Base-by-base conservation (phyloP, 2,797 vertebrate species). In the Acanthurus tractus region DNA sequence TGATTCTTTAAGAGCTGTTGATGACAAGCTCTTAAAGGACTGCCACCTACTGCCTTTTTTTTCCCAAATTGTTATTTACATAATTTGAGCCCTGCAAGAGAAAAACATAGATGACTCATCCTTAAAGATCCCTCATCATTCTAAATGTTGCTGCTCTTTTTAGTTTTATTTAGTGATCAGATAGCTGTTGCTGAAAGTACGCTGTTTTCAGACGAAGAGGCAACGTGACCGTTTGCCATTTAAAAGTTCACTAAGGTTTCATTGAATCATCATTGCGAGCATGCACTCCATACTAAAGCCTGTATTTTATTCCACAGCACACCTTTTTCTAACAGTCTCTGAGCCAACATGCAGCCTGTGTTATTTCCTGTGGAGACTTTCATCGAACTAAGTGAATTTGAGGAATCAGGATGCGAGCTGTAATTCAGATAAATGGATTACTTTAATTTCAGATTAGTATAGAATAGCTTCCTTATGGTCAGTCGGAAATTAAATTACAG, bases 361-460 rank as follows among this genome's bases (percentile, higher is more conserved):
- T 81, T 68, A 44, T 76, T 76, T 70, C 36, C 66, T 62, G 22
- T 63, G 34, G 40, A 53, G 68, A 45, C 38, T 65, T 86, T 66
- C 54, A 74, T 76, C 20, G 73, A 78, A 54, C 69, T 70, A 56
- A 82, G 52, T 84, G 74, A 3, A 80, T 89, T 79, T 74, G 55
- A 53, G 58, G 76, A 76, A 71, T 81, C 79, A 80, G 78, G 78
- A 90, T 70, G 69, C 77, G 69, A 82, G 66, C 34, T 1, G 4
- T 67, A 79, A 78, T 84, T 57, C 78, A 87, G 70, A 81, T 89
- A 85, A 91, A 89, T 72, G 63, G 63, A 88, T 87, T 80, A 78
- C 9, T 76, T 83, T 69, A 15, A 70, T 82, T 86, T 84, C 18
- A 63, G 80, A 76, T 82, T 25, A 56, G 44, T 54, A 7, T 3